Conservation (phyloP, 2,113 vertebrate genomes). For the Aldabrachelys gigantea region DNA sequence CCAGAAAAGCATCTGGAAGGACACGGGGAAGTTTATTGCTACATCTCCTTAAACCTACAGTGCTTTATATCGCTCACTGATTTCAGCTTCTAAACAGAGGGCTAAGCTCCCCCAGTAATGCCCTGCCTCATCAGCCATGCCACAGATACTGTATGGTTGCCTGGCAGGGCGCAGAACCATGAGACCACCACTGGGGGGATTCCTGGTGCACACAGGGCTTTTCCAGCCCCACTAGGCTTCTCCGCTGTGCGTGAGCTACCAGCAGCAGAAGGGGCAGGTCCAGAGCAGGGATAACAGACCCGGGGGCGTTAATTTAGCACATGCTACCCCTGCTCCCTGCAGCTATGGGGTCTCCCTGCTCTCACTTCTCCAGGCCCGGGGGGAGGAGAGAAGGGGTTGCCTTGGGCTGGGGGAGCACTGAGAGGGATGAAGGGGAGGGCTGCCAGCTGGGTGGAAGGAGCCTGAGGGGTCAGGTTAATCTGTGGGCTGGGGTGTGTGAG, state of each 20-base stretch:
- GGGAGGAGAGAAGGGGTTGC: neutral
- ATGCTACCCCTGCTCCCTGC: neutral
- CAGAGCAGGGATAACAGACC: neutral
- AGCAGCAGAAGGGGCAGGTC: neutral
- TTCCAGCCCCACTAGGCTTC: neutral
- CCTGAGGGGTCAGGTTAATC: neutral
- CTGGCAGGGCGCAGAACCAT: neutral
- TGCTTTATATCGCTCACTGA: neutral
- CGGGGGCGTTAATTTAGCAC: neutral
- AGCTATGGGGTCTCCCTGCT: fast-evolving
- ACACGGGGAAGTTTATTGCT: neutral
- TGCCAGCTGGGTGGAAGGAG: neutral
- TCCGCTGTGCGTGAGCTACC: fast-evolving
- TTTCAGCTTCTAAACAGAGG: neutral
- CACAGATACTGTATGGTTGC: neutral
- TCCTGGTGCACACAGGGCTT: neutral
- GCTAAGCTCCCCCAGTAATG: neutral
- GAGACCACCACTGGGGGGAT: neutral
- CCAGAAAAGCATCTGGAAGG: neutral
- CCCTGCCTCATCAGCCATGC: neutral
- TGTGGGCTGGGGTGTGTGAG: neutral
- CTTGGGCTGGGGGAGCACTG: neutral
- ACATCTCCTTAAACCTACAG: neutral
- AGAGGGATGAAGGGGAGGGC: neutral
- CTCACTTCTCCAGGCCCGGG: neutral